Conservation (phyloP, 2,797 vertebrate genomes). For the Sebastes elongatus region DNA sequence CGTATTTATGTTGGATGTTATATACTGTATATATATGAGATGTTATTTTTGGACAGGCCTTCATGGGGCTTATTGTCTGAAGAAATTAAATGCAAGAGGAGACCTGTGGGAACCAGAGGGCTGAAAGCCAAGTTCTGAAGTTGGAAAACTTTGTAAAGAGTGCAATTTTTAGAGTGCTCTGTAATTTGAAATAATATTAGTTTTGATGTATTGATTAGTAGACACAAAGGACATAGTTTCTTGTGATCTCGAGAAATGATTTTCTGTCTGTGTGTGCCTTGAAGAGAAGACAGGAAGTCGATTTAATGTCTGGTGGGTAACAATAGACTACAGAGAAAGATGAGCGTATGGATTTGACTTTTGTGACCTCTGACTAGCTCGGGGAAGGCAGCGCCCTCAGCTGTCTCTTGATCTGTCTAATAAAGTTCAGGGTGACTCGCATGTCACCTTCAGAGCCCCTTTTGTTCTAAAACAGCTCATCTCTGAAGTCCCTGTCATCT, state of each 20-base stretch:
- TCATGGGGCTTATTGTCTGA: neutral
- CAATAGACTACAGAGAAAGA: neutral
- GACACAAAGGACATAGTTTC: constrained; percentile 1
- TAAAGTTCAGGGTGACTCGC: neutral
- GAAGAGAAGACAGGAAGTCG: neutral
- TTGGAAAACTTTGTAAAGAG: neutral
- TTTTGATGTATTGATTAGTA: constrained; percentile 14
- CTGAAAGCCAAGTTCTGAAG: constrained; percentile 29
- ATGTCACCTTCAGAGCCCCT: neutral
- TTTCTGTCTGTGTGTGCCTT: constrained; percentile 23
- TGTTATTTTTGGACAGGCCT: constrained; percentile 39
- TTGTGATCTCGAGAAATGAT: constrained; percentile 2
- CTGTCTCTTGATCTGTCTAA: neutral
- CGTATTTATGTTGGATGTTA: constrained; percentile 35
- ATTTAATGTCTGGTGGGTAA: neutral
- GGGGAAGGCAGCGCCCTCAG: neutral
- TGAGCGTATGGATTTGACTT: neutral
- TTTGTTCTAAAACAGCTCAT: neutral
- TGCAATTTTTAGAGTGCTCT: neutral
- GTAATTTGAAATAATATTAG: neutral
- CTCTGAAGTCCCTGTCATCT: neutral
- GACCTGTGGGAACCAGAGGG: constrained; percentile 26
- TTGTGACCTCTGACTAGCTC: neutral
- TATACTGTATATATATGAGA: neutral
- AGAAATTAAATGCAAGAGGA: constrained; percentile 24